Base-by-base conservation (phyloP, 2,797 vertebrate genomes). In the Siniperca scherzeri region DNA sequence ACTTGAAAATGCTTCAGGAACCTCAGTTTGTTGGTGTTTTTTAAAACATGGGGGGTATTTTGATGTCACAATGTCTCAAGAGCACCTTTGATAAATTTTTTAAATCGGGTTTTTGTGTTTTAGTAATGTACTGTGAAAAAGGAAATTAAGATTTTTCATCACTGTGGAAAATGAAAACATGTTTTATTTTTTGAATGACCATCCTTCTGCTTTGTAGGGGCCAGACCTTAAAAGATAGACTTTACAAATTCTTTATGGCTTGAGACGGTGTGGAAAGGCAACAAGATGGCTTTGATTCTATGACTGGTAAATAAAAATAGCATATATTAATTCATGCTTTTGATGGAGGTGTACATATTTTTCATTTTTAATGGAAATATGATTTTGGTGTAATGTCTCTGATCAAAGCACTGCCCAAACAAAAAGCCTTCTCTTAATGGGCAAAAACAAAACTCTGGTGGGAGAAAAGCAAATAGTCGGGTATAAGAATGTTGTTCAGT, bases 11-110 rank as follows among this genome's bases (percentile, higher is more conserved):
- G 55, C 40, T 38, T 59, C 46, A 62, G 33, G 40, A 65, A 60
- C 50, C 65, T 42, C 33, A 36, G 8, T 74, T 68, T 72, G 27
- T 78, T 68, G 19, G 42, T 55, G 68, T 70, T 60, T 77, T 80
- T 12, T 8, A 33, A 14, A 68, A 78, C 74, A 78, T 48, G 12
- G 50, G 6, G 4, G 27, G 7, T 8, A 25, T 52, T 56, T 27
- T 27, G 65, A 48, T 19, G n/a, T 13, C 22, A 40, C 25, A 19
- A 5, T 21, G 16, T 56, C 36, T 52, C 14, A 50, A 48, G 12
- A 30, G 12, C 2, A 0, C 16, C 53, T 75, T 33, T 67, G 27
- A 64, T 64, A 22, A 17, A 9, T 14, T 44, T 67, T 52, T 50
- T 11, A 27, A 53, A n/a, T 1, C 19, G n/a, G 46, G 21, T 22